Conservation (phyloP, 1,140 invertebrate genomes). For the Polypedilum vanderplanki region DNA sequence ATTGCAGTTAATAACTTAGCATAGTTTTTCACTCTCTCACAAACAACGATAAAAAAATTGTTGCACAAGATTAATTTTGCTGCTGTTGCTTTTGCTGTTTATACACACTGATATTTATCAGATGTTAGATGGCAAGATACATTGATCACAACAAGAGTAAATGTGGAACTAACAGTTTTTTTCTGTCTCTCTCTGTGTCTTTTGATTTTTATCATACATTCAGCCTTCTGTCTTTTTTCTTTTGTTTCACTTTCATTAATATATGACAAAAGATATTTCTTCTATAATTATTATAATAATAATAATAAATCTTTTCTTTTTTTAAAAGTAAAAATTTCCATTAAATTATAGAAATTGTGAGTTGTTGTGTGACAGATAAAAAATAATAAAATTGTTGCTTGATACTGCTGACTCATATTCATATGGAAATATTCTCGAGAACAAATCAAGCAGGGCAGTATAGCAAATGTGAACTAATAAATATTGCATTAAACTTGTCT, state of each 20-base stretch:
- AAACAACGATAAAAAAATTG: neutral
- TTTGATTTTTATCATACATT: neutral
- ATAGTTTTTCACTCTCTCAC: slow-evolving; percentile 3
- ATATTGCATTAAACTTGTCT: too few relatives aligned
- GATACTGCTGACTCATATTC: too few relatives aligned
- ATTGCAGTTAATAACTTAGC: neutral
- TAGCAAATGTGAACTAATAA: too few relatives aligned
- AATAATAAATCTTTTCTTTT: too few relatives aligned
- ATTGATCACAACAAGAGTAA: slow-evolving; percentile 9
- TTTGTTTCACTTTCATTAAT: slow-evolving; percentile 14
- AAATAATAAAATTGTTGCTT: too few relatives aligned
- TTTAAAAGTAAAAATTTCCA: too few relatives aligned
- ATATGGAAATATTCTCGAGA: too few relatives aligned
- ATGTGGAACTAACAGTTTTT: slow-evolving; percentile 18
- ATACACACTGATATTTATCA: neutral
- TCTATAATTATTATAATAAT: too few relatives aligned
- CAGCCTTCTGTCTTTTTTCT: neutral
- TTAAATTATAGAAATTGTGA: too few relatives aligned
- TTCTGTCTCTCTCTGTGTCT: neutral
- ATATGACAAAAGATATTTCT: too few relatives aligned
- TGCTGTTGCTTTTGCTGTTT: neutral
- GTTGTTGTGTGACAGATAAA: too few relatives aligned
- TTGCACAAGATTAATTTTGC: slow-evolving; percentile 15
- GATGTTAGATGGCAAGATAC: slow-evolving; percentile 11
- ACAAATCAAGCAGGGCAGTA: too few relatives aligned